Conservation (phyloP, 2,888 invertebrate species). For the Neoascia interrupta region DNA sequence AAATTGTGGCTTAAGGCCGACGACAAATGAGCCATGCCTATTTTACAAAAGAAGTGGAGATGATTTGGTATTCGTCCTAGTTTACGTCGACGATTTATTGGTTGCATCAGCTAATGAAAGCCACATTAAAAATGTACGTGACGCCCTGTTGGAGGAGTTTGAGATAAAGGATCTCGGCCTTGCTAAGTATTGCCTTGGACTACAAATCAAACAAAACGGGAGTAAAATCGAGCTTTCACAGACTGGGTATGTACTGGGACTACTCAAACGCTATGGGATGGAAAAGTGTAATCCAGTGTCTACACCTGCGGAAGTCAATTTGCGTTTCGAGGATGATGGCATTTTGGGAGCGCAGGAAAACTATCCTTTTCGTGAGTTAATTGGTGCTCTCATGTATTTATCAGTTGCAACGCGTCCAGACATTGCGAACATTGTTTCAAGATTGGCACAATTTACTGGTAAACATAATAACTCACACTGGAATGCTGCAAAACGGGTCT, state of each 20-base stretch:
- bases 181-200: constrained; percentile 13
- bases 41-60: background rate
- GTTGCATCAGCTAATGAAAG: no score
- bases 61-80: background rate
- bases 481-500: constrained; percentile 13
- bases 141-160: no score
- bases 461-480: constrained; percentile 1
- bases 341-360: no score
- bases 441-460: constrained; percentile 5
- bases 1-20: constrained; percentile 4
- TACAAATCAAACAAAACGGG: constrained; percentile 26
- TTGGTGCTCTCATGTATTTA: constrained; percentile 37
- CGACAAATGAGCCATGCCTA: background rate
- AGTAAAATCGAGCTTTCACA: constrained; percentile 22
- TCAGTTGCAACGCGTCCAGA: constrained; percentile 22
- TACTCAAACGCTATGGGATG: constrained; percentile 22
- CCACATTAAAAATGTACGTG: no score
- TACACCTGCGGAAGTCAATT: no score
- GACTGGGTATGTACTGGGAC: constrained; percentile 19
- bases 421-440: constrained; percentile 18
- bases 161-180: constrained; percentile 26
- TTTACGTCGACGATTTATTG: background rate
- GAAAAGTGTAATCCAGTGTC: constrained; percentile 17
- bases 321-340: no score
- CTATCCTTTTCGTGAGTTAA: no score